A percentile compares a stretch with the other conserved stretches of the same genome.
Evolutionary conservation across 2,113 vertebrate genomes (phyloP).

Genomic region (Panthera tigris): DNA sequence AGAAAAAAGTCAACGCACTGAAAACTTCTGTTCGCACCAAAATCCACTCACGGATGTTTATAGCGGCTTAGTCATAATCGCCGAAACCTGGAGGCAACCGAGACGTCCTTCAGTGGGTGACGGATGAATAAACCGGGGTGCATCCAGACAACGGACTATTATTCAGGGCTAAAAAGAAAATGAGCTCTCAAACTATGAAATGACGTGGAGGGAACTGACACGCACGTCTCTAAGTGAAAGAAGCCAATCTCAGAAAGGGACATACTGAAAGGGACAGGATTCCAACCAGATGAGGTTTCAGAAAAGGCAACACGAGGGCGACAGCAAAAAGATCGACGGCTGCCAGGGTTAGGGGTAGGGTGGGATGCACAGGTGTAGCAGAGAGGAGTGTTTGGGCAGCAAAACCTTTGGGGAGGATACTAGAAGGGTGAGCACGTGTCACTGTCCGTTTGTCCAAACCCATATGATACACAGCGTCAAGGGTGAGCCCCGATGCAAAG

Average conservation of each 20-base stretch:
- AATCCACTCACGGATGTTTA: neutral
- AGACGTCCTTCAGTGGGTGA: neutral
- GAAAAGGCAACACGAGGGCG: neutral
- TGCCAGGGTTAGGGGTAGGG: neutral
- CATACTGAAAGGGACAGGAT: neutral
- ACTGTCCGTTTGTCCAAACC: accelerated
- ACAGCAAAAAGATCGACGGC: accelerated
- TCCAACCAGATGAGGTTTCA: accelerated
- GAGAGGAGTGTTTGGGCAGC: neutral
- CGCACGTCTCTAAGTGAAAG: accelerated
- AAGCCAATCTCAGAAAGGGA: neutral
- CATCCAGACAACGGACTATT: accelerated
- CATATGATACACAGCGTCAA: too few species aligned
- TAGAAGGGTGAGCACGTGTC: accelerated
- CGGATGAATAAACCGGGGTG: neutral
- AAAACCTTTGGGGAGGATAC: neutral
- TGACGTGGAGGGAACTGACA: neutral
- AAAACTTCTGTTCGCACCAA: neutral
- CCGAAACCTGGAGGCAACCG: neutral
- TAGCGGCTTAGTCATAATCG: neutral
- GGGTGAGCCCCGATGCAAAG: neutral
- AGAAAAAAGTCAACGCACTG: neutral
- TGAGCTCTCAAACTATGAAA: neutral
- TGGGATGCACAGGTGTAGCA: accelerated
- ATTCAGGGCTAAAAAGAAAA: neutral